Conservation (phyloP, 2,113 vertebrate genomes). For the Xiphias gladius region DNA sequence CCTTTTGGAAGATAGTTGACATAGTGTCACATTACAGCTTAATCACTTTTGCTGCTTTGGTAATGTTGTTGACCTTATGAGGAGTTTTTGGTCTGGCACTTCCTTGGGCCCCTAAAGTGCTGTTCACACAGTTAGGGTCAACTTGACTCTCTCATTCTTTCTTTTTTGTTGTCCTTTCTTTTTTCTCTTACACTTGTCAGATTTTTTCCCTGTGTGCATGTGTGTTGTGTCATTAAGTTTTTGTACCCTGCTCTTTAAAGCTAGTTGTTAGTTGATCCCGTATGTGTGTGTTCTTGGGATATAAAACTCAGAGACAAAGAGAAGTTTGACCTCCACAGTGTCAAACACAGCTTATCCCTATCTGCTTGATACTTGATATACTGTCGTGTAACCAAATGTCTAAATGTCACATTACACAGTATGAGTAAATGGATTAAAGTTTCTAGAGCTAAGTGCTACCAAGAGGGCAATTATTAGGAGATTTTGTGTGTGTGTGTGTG, state of each 20-base stretch:
- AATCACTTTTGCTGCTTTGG: slow-evolving; percentile 31
- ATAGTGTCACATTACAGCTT: slow-evolving; percentile 19
- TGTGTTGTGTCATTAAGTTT: slow-evolving; percentile 8
- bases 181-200: background rate
- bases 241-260: slow-evolving; percentile 38
- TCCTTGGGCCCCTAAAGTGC: background rate
- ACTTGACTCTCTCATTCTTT: slow-evolving; percentile 25
- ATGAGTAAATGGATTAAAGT: slow-evolving; percentile 38
- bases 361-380: slow-evolving; percentile 35
- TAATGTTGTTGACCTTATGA: slow-evolving; percentile 22
- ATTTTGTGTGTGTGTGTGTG: background rate
- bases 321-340: slow-evolving; percentile 37
- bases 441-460: slow-evolving; percentile 6
- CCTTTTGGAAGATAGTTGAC: slow-evolving; percentile 35
- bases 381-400: slow-evolving; percentile 11
- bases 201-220: background rate
- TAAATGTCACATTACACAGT: slow-evolving; percentile 22
- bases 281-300: slow-evolving; percentile 12
- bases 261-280: slow-evolving; percentile 44
- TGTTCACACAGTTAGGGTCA: slow-evolving; percentile 30
- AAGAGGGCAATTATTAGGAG: slow-evolving; percentile 4
- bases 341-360: slow-evolving; percentile 37
- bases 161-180: background rate
- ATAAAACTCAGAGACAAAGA: slow-evolving; percentile 26
- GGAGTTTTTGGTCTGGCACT: slow-evolving; percentile 16